Evolutionary conservation across 2,797 vertebrate genomes (phyloP).

Genomic region (Cynodonichthys magdalenae): DNA sequence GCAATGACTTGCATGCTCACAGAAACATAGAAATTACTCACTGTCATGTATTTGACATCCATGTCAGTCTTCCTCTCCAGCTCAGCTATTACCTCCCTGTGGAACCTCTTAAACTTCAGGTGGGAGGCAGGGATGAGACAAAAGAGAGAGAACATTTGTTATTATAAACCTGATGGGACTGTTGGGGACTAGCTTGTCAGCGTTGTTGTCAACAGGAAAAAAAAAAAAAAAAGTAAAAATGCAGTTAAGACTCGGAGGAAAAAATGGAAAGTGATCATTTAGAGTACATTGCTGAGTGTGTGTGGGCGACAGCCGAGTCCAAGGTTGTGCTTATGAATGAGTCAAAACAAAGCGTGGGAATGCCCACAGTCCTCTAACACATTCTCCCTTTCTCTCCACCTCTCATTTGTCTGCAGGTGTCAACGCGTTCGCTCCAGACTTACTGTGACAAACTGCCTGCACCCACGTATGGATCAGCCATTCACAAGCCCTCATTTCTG

Average conservation of each 20-base stretch:
- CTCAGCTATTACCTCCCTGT: slow-evolving; percentile 91
- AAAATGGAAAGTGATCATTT: slow-evolving; percentile 35
- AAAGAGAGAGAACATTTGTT: slow-evolving; percentile 26
- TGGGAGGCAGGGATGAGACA: slow-evolving; percentile 21
- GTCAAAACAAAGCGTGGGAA: slow-evolving; percentile 74
- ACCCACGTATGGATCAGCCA: slow-evolving; percentile 10
- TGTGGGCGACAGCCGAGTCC: slow-evolving; percentile 54
- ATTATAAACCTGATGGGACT: slow-evolving; percentile 38
- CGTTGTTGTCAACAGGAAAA: slow-evolving; percentile 26
- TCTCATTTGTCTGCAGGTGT: slow-evolving; percentile 51
- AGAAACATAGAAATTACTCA: slow-evolving; percentile 75
- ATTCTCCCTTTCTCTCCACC: slow-evolving; percentile 27
- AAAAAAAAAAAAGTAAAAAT: neutral
- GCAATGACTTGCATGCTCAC: slow-evolving; percentile 9
- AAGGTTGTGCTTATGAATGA: slow-evolving; percentile 70
- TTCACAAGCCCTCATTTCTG: slow-evolving; percentile 8
- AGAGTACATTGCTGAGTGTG: slow-evolving; percentile 26
- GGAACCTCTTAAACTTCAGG: slow-evolving; percentile 92
- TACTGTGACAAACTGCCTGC: slow-evolving; percentile 7
- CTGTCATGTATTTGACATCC: slow-evolving; percentile 97
- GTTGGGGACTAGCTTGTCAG: slow-evolving; percentile 30
- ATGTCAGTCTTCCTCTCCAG: slow-evolving; percentile 95
- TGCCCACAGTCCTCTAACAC: slow-evolving; percentile 58
- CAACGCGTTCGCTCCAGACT: slow-evolving; percentile 8
- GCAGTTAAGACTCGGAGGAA: slow-evolving; percentile 23